Evolutionary conservation across 2,113 vertebrate genomes (phyloP), one percentile per base, ranked within the genome.

Genomic region (Anolis sagrei): DNA sequence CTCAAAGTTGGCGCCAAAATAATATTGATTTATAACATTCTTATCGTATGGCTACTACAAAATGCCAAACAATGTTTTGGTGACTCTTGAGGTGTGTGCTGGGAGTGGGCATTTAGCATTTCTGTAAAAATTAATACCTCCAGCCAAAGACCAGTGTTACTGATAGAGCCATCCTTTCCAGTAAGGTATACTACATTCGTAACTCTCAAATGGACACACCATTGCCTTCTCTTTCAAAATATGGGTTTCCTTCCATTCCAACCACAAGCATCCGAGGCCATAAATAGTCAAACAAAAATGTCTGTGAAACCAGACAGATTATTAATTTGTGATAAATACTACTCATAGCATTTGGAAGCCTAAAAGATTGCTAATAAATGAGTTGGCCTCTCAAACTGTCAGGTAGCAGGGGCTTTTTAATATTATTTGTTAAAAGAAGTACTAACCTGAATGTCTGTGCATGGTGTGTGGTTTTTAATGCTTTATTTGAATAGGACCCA

Each of bases 241-340:
- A n/a, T 81, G 80, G 5, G 51, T 83, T 89, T 88, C 69, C 58
- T 74, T 89, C 89, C 0, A 1, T 54, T 80, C 80, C 76, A 81
- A 39, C 88, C 36, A 36, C 85, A 77, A 82, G 51, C 49, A 23
- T 76, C 77, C 82, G 70, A 84, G 36, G 82, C 83, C 82, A 76
- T 77, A 78, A 86, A 3, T 1, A 68, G 29, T 75, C 84, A 73
- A 25, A 83, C 23, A 66, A 66, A 86, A 10, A 23, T 74, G 61
- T 7, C 36, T 89, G 0, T 90, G 54, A 58, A 74, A 89, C 91
- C 90, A 91, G 79, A 39, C 29, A 90, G 88, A 80, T 87, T 85
- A 79, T 90, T 18, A 34, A 91, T 93, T 92, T 90, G 73, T 89
- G 81, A 86, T 84, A 70, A 83, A 89, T 83, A 18, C 51, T 85